Conservation (phyloP, 2,113 vertebrate species). For the Sakesphorus luctuosus region DNA sequence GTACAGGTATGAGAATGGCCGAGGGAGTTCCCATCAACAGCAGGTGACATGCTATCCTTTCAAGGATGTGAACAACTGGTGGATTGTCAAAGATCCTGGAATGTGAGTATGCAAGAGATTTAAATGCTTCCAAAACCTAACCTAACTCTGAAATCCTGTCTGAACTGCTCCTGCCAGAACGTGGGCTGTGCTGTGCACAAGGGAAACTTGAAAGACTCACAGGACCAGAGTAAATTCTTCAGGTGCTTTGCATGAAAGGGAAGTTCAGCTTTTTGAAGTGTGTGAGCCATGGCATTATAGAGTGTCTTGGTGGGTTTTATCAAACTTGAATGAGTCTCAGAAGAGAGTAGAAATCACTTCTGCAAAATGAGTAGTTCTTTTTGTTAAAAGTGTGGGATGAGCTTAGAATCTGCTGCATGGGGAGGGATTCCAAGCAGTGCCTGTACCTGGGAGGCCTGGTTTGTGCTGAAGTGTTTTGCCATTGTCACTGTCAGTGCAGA, state of each 20-base stretch:
- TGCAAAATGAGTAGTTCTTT: background rate
- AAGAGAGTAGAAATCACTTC: constrained; percentile 6
- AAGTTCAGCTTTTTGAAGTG: constrained; percentile 17
- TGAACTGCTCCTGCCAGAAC: background rate
- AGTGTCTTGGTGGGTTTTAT: background rate
- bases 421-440: background rate
- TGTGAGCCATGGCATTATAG: background rate
- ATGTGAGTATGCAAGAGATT: constrained; percentile 72
- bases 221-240: background rate
- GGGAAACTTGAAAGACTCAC: background rate
- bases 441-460: background rate
- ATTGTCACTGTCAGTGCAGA: background rate
- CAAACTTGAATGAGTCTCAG: background rate
- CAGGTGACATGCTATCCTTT: constrained; percentile 98
- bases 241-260: constrained; percentile 22
- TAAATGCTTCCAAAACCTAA: background rate
- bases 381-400: background rate
- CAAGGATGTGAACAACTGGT: constrained; percentile 99
- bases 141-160: background rate
- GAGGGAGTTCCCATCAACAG: constrained; percentile 97
- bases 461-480: background rate
- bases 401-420: background rate
- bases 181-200: background rate
- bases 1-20: constrained; percentile 89
- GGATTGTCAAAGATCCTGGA: constrained; percentile 93